Conservation (phyloP, 1,140 invertebrate genomes). For the Drosophila nebulosa region DNA sequence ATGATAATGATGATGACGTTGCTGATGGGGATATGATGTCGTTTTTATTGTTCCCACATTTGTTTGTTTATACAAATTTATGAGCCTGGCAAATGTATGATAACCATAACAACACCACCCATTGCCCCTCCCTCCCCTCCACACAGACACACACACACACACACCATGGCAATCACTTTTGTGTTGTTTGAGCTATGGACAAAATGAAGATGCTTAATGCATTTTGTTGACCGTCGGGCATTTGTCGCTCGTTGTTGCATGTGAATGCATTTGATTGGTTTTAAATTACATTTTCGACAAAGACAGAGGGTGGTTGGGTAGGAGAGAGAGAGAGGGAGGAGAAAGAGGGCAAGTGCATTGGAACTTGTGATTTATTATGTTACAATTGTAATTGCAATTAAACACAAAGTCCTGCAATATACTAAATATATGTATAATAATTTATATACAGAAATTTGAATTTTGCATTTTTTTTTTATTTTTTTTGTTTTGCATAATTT, state of each 20-base stretch:
- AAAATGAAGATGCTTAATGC: slow-evolving; percentile 48
- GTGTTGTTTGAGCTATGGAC: slow-evolving; percentile 1
- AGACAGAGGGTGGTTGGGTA: not conserved
- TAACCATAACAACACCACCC: slow-evolving; percentile 1
- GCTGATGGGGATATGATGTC: not conserved
- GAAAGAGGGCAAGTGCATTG: not conserved
- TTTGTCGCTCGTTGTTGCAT: slow-evolving; percentile 50
- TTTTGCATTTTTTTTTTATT: slow-evolving; percentile 14
- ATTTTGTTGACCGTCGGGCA: slow-evolving; percentile 53
- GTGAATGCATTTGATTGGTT: slow-evolving; percentile 66
- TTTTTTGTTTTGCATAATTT: slow-evolving; percentile 4
- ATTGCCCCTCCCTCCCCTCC: not conserved
- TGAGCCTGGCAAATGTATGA: not conserved
- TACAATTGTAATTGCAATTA: slow-evolving; percentile 17
- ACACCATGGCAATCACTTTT: slow-evolving; percentile 7
- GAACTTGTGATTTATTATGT: slow-evolving; percentile 24
- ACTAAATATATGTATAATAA: slow-evolving; percentile 8
- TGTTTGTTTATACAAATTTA: slow-evolving; percentile 27
- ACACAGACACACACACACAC: no score
- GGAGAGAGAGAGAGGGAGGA: not conserved
- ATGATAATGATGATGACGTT: not conserved
- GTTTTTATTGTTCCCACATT: slow-evolving; percentile 10
- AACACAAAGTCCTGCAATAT: not conserved
- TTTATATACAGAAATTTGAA: slow-evolving; percentile 8
- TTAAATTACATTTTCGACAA: slow-evolving; percentile 55